phyloP scores from a whole-genome alignment of 37 sponge, comb jelly and placozoan species.

The Chondrosia reniformis region DNA sequence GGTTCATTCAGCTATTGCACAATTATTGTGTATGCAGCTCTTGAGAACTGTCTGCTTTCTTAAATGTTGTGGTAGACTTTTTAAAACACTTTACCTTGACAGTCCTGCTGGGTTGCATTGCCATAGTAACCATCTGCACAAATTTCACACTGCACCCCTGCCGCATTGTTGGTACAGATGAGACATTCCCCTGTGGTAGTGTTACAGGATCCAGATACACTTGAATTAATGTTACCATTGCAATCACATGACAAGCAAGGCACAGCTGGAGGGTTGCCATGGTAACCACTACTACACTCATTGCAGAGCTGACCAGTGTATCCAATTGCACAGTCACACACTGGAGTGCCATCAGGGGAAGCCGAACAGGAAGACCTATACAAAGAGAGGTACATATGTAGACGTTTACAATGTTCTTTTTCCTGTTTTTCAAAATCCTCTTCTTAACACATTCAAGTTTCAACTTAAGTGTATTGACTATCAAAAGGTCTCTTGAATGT shows the following conservation, averaged over 20 bases:
- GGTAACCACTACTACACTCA: constrained; percentile 7
- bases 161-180: constrained; percentile 33
- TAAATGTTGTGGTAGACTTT: no score
- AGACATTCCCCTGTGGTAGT: constrained; percentile 29
- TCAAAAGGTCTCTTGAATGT: no score
- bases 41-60: no score
- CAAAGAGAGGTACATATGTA: neutral
- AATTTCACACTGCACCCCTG: constrained; percentile 31
- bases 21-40: no score
- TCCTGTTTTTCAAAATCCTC: no score
- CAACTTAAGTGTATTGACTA: no score
- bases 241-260: constrained; percentile 16
- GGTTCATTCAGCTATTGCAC: no score
- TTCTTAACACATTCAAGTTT: no score
- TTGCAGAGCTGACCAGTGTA: constrained; percentile 4
- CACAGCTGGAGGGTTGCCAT: constrained; percentile 12
- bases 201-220: constrained; percentile 37
- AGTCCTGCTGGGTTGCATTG: constrained; percentile 27
- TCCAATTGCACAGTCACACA: neutral
- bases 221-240: constrained; percentile 28
- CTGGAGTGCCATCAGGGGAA: neutral
- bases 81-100: constrained; percentile 26
- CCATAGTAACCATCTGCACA: constrained; percentile 33
- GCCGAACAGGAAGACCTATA: neutral
- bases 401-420: no score